These are phyloP conservation scores for Alethe diademata DNA, from an alignment of 2,113 vertebrate species.

Conservation along the genomic window DNA sequence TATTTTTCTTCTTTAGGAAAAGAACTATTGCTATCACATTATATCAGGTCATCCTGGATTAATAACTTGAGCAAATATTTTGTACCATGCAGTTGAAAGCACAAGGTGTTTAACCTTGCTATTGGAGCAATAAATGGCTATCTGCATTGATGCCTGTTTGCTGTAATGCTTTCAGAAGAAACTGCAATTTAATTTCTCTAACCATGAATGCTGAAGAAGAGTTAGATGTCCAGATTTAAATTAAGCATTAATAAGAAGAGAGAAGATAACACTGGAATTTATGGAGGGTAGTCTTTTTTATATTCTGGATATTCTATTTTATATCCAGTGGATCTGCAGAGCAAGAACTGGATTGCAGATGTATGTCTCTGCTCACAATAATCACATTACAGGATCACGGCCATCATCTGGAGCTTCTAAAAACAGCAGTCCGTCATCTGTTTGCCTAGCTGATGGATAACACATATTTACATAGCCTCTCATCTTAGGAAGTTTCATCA, in stretches of 20 bases:
- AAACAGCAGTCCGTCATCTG: slow-evolving; percentile 46
- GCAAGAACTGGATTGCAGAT: neutral
- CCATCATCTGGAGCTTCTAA: slow-evolving; percentile 59
- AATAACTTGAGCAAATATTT: slow-evolving; percentile 11
- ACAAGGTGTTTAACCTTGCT: slow-evolving; percentile 30
- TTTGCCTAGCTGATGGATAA: slow-evolving; percentile 38
- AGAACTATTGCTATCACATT: neutral
- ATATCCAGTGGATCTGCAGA: neutral
- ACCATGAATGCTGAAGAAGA: neutral
- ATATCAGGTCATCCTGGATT: neutral
- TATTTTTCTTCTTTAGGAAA: neutral
- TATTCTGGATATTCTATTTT: neutral
- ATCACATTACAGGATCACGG: neutral
- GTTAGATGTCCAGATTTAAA: slow-evolving; percentile 42
- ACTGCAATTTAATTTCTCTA: slow-evolving; percentile 19
- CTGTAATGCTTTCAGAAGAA: slow-evolving; percentile 34
- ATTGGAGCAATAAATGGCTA: slow-evolving; percentile 14
- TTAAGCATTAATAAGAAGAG: slow-evolving; percentile 61
- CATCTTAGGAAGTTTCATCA: slow-evolving; percentile 50
- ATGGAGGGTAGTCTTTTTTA: neutral
- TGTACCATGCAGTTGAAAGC: slow-evolving; percentile 8
- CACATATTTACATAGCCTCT: slow-evolving; percentile 46
- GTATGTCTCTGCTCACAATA: neutral
- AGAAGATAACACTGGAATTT: slow-evolving; percentile 48
- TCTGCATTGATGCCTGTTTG: neutral